These are phyloP conservation scores for Ethmia dodecea DNA, from an alignment of 2,888 invertebrate genomes.

Conservation along the genomic window DNA sequence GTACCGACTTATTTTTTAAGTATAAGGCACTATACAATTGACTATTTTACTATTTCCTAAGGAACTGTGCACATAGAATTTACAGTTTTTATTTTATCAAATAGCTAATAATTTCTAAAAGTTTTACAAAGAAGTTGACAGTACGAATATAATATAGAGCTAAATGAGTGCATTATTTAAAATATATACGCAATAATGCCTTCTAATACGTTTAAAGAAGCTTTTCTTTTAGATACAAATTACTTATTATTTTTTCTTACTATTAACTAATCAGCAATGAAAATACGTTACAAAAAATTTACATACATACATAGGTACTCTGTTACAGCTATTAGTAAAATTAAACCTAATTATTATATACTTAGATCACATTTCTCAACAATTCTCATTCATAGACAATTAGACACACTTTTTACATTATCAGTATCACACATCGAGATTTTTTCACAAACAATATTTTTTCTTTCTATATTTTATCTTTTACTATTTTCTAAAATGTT, in stretches of 20 bases:
- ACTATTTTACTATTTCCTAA: not conserved
- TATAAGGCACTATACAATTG: conserved; percentile 1
- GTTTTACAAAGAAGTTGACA: too few relatives aligned
- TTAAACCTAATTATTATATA: conserved; percentile 39
- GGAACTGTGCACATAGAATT: too few relatives aligned
- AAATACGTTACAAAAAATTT: not conserved
- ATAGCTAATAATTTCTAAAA: not conserved
- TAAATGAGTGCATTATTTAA: too few relatives aligned
- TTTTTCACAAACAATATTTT: conserved; percentile 28
- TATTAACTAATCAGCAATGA: too few relatives aligned
- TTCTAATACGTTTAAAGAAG: conserved; percentile 1
- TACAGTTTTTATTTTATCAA: not conserved
- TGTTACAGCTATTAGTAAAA: conserved; percentile 22
- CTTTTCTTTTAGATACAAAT: not conserved
- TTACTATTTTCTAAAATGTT: conserved; percentile 36
- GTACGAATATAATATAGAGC: too few relatives aligned
- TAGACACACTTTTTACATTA: conserved; percentile 45
- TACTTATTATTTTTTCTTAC: not conserved
- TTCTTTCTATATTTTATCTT: conserved; percentile 9
- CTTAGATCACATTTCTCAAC: conserved; percentile 61
- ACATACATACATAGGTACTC: conserved; percentile 14
- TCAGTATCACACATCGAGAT: conserved; percentile 54
- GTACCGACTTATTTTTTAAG: not conserved
- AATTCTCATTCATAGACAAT: conserved; percentile 29
- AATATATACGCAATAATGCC: not conserved